Evolutionary conservation across 2,797 vertebrate genomes (phyloP), one percentile per base, ranked within the genome.

Genomic region (Sebastes baramenuke): DNA sequence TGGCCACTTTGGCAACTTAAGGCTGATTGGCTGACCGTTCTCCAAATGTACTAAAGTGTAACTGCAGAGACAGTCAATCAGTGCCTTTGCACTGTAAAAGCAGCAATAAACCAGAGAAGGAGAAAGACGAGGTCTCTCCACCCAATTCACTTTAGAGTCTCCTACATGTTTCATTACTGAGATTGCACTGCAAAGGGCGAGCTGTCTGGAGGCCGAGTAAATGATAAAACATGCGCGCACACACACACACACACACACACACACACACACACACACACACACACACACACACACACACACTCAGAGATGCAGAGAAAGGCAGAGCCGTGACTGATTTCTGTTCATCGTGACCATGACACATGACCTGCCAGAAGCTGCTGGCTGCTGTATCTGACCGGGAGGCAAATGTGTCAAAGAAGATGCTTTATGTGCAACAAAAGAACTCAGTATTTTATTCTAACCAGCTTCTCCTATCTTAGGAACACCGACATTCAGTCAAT

Each of bases 111-210:
- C 66, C 16, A 65, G 24, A 81, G 72, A 62, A 75, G 83, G 72
- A 74, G 69, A 58, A 70, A 55, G 58, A 77, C 30, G 66, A 80
- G 46, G 27, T 65, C 77, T 71, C 71, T 80, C 75, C 64, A 65
- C 27, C 75, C 82, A 85, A 94, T 94, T 92, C 79, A 92, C 90
- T 93, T 85, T 62, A 70, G 42, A 56, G 54, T 85, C 80, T 84
- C 72, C 77, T 49, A 65, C 49, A 69, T 58, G 84, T 84, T 91
- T 92, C 88, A 95, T 95, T 95, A 95, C 79, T 71, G 90, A 90
- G 86, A 93, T 90, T 93, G 91, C 72, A 81, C 59, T 72, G 83
- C 60, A 87, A 77, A 89, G 75, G 68, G 60, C 72, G 61, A 69
- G 75, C 74, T 80, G 84, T 70, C 84, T 79, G 79, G 67, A 85